Conservation (phyloP, 2,797 vertebrate genomes). For the Chaunax sp. region DNA sequence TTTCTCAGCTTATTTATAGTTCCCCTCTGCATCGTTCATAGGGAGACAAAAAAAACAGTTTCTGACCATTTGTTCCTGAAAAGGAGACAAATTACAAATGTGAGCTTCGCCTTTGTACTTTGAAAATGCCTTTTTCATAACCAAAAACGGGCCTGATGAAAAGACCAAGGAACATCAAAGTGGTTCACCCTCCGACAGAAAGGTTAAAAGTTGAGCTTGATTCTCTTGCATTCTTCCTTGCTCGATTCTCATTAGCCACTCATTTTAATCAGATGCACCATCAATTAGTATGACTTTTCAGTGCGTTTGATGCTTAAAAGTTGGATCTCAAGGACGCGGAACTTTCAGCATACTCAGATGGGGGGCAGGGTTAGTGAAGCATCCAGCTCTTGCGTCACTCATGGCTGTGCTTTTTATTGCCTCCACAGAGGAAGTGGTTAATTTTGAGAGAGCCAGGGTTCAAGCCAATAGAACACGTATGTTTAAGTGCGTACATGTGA, state of each 20-base stretch:
- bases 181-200: conserved; percentile 90
- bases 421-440: conserved; percentile 76
- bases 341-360: conserved; percentile 67
- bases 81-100: conserved; percentile 92
- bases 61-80: conserved; percentile 82
- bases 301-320: conserved; percentile 85
- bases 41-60: conserved; percentile 45
- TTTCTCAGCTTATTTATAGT: conserved; percentile 72
- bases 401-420: conserved; percentile 63
- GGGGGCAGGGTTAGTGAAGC: conserved; percentile 38
- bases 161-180: conserved; percentile 96
- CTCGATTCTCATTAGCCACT: conserved; percentile 95
- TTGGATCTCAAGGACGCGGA: conserved; percentile 89
- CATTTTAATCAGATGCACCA: conserved; percentile 95
- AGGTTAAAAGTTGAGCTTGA: conserved; percentile 94
- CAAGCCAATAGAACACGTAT: conserved; percentile 42
- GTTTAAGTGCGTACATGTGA: conserved; percentile 28
- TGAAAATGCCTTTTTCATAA: conserved; percentile 87
- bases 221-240: conserved; percentile 90
- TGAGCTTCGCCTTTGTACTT: conserved; percentile 89
- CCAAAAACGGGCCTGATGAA: conserved; percentile 92
- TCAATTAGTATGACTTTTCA: conserved; percentile 90
- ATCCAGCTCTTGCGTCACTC: conserved; percentile 35
- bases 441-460: conserved; percentile 63
- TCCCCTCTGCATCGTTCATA: conserved; percentile 63